Evolutionary conservation across 2,797 vertebrate genomes (phyloP), one percentile per base, ranked within the genome.

Genomic region (Peromyscus eremicus): DNA sequence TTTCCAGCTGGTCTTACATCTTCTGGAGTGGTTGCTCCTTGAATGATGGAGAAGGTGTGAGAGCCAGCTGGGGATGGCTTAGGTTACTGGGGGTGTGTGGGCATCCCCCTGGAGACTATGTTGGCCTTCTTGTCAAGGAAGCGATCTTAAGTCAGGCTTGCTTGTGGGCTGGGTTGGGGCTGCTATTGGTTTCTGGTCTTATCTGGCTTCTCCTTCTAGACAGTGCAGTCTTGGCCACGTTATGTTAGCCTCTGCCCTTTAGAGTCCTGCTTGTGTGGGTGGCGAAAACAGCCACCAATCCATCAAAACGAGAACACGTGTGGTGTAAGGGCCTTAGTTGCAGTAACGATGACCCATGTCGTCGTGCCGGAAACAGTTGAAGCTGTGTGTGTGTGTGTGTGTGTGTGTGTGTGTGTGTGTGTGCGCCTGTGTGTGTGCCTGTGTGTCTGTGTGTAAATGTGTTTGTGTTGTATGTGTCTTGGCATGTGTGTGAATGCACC

Each of bases 201-300:
- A 34, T 21, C 52, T 81, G 55, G 16, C 52, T 60, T 10, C 32
- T 9, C 19, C 14, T 3, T 32, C 2, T 2, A 3, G 40, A 19
- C 43, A 43, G 0, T 0, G 0, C 1, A 16, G 12, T 40, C 73
- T 68, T 79, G n/a, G 49, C 34, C 29, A 49, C 2, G 7, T 64
- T 23, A 2, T 0, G 32, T 49, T 37, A 79, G 8, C 34, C 94
- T 1, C 52, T 68, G 73, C 19, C 3, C 4, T 12, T 60, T 57
- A 9, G 55, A 8, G 40, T 57, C 23, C n/a, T 70, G 37, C 43
- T 16, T 43, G 17, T 66, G 19, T 90, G 9, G 62, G 7, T 6
- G 55, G 16, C 27, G 8, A 40, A 34, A 62, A 23, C 17, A 25
- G 12, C 40, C 13, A 52, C 66, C 6, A 19, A 34, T 29, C 8